phyloP scores from a whole-genome alignment of 2,888 invertebrate genomes.

The Caenorhabditis auriculariae region DNA sequence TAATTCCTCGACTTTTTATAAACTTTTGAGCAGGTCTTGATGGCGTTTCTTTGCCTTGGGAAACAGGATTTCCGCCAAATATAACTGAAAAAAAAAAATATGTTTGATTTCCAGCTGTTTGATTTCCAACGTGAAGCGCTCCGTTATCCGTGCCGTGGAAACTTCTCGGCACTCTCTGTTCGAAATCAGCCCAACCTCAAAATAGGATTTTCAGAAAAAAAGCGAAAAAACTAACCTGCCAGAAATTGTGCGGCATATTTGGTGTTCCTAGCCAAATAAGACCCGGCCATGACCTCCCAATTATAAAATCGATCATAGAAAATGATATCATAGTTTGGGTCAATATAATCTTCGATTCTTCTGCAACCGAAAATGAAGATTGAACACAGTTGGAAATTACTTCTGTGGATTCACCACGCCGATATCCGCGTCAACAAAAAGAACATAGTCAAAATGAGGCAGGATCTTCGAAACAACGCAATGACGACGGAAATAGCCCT shows the following conservation, averaged over 20 bases:
- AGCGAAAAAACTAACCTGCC: conserved; percentile 7
- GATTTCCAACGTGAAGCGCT: conserved; percentile 13
- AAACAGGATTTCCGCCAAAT: too few species aligned
- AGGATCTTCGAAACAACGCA: conserved; percentile 22
- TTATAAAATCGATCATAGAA: conserved; percentile 35
- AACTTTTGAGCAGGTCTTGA: conserved; percentile 8
- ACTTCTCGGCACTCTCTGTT: conserved; percentile 16
- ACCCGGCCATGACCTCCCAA: conserved; percentile 28
- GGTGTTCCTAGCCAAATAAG: conserved; percentile 24
- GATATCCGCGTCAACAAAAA: conserved; percentile 34
- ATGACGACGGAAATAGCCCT: conserved; percentile 37
- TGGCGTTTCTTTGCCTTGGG: neutral
- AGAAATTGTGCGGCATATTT: conserved; percentile 15
- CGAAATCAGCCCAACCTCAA: conserved; percentile 23
- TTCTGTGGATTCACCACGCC: conserved; percentile 27
- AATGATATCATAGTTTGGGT: conserved; percentile 16
- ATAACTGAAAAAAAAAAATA: too few species aligned
- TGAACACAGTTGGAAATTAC: too few species aligned
- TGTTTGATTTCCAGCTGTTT: neutral
- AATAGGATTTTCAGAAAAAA: neutral
- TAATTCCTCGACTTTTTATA: conserved; percentile 28
- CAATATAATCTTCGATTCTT: conserved; percentile 32
- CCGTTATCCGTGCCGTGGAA: conserved; percentile 31
- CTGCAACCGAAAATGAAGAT: conserved; percentile 4
- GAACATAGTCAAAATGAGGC: conserved; percentile 10